Evolutionary conservation across 1,140 invertebrate genomes (phyloP), one percentile per base, ranked within the genome.

Genomic region (Cardiocondyla obscurior): DNA sequence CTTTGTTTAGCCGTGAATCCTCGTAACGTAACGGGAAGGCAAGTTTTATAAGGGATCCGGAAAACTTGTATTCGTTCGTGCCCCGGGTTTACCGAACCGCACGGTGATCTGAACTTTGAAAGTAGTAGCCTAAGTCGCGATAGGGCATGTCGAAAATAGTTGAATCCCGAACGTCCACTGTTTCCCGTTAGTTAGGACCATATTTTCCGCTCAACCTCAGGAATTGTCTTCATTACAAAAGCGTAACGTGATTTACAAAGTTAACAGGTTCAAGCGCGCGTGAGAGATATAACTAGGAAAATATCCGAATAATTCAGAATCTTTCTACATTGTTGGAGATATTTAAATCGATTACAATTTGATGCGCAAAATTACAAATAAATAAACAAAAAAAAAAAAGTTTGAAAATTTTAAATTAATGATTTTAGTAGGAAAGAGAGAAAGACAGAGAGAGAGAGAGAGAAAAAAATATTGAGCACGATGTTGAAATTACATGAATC

Each of bases 61-160:
- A 67, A n/a, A 67, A 79, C 33, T 79, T 69, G 74, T 76, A 46
- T 76, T 74, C 28, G 72, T 69, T 30, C 22, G 46, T 53, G 44
- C 22, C 7, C 33, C 2, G 49, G 4, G 10, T 25, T 73, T 70
- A 55, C 5, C 65, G 65, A 81, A 42, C 16, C 33, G n/a, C 39
- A 55, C 44, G 64, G 28, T 81, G 30, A 53, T 79, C n/a, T 22
- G 33, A 79, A 79, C 19, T 73, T 57, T 0, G 36, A 25, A 22
- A 44, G 33, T 42, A n/a, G 65, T 46, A 28, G 22, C 30, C 57
- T 81, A 49, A 57, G 30, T 22, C 65, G n/a, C 19, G 25, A 57
- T 7, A 0, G 16, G 44, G 14, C n/a, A 51, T 22, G n/a, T 33
- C 46, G n/a, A 77, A 53, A 77, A 6, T 39, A 28, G 22, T 16